Evolutionary conservation across 2,888 invertebrate species (phyloP).

Genomic region (Colletes collaris): DNA sequence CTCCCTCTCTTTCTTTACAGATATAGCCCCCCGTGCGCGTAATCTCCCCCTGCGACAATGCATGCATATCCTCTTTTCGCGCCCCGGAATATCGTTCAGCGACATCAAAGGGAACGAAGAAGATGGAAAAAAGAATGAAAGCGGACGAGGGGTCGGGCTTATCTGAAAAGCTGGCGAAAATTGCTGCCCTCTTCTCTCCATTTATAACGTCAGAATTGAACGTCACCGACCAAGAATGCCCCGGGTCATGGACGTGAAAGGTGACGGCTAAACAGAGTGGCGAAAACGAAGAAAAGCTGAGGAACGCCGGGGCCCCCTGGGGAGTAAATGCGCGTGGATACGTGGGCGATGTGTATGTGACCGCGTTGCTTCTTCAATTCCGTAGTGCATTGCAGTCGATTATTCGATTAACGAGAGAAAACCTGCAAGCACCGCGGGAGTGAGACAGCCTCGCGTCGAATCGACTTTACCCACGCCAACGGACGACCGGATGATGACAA

Average conservation of each 20-base stretch:
- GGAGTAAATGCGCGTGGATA: conserved; percentile 1
- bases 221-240: conserved; percentile 42
- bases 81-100: conserved; percentile 25
- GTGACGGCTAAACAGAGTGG: conserved; percentile 17
- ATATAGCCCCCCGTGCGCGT: conserved; percentile 9
- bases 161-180: conserved; percentile 46
- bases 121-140: conserved; percentile 31
- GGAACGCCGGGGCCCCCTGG: neutral
- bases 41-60: conserved; percentile 44
- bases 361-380: conserved; percentile 92
- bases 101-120: conserved; percentile 45
- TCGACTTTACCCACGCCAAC: conserved; percentile 61
- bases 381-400: conserved; percentile 98
- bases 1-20: neutral
- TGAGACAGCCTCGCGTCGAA: conserved; percentile 87
- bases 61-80: conserved; percentile 32
- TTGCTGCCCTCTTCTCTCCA: conserved; percentile 37
- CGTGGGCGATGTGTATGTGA: conserved; percentile 37
- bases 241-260: conserved; percentile 23
- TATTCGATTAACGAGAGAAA: conserved; percentile 84
- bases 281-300: too few relatives aligned
- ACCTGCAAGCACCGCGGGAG: conserved; percentile 98
- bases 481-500: neutral
- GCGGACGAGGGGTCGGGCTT: conserved; percentile 41
- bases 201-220: conserved; percentile 53